These are phyloP conservation scores for Drosophila mulleri DNA, from an alignment of 2,888 invertebrate genomes.

Conservation along the genomic window DNA sequence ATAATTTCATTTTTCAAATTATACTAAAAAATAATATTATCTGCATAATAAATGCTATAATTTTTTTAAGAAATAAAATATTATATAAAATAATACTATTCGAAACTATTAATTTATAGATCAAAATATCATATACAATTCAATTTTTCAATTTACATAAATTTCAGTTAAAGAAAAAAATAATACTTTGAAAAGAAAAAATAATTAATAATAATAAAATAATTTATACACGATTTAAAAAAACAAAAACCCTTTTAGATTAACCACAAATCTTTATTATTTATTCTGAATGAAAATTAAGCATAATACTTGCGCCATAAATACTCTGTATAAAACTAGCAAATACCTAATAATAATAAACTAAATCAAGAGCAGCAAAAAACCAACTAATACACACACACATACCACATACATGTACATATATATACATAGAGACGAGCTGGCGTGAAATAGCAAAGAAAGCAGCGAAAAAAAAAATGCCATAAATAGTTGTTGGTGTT, in stretches of 20 bases:
- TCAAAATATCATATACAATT: neutral
- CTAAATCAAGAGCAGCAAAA: slow-evolving; percentile 48
- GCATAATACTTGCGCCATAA: neutral
- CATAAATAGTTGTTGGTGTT: slow-evolving; percentile 68
- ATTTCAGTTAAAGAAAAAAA: too few relatives aligned
- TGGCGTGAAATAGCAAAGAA: slow-evolving; percentile 48
- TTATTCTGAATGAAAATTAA: neutral
- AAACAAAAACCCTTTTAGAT: too few relatives aligned
- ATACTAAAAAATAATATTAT: neutral
- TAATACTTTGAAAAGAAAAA: too few relatives aligned
- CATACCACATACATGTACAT: slow-evolving; percentile 18
- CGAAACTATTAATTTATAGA: neutral
- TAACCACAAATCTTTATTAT: too few relatives aligned
- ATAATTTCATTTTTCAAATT: neutral
- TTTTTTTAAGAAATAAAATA: too few relatives aligned
- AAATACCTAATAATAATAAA: slow-evolving; percentile 31
- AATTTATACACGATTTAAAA: too few relatives aligned
- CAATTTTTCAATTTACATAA: neutral
- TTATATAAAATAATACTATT: neutral
- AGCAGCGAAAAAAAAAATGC: slow-evolving; percentile 62
- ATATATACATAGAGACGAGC: neutral
- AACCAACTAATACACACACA: neutral
- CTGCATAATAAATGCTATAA: neutral
- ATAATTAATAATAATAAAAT: too few relatives aligned
- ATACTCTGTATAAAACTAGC: slow-evolving; percentile 28